Evolutionary conservation across 2,797 vertebrate genomes (phyloP).

Genomic region (Spea hammondii): DNA sequence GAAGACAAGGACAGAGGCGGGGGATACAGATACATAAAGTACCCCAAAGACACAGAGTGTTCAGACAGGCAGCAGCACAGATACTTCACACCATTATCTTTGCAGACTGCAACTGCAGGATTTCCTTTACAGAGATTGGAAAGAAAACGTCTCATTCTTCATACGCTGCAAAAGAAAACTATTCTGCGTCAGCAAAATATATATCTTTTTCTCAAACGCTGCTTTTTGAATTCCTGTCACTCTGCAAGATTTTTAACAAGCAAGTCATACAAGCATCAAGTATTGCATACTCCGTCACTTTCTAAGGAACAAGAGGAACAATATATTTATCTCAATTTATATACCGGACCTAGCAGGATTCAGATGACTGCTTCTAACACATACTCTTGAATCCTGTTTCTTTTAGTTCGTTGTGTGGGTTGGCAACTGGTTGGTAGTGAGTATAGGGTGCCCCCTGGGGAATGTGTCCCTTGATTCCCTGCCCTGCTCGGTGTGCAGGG

Average conservation of each 20-base stretch:
- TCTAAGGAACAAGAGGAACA: conserved; percentile 8
- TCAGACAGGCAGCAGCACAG: conserved; percentile 18
- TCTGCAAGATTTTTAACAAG: conserved; percentile 3
- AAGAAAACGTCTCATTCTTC: conserved; percentile 9
- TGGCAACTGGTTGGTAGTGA: conserved; percentile 35
- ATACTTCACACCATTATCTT: conserved; percentile 13
- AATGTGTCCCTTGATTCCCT: conserved; percentile 42
- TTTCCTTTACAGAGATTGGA: background rate
- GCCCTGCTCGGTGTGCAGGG: conserved; percentile 52
- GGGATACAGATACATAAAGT: conserved; percentile 51
- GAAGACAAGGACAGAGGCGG: conserved; percentile 52
- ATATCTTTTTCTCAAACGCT: background rate
- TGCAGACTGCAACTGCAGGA: conserved; percentile 21
- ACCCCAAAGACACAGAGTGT: conserved; percentile 42
- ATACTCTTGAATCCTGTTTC: conserved; percentile 5
- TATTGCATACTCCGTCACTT: conserved; percentile 36
- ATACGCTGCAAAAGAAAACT: conserved; percentile 2
- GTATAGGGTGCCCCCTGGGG: conserved; percentile 26
- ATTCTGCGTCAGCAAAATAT: conserved; percentile 17
- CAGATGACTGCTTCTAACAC: background rate
- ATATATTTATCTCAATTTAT: background rate
- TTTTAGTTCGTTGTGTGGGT: conserved; percentile 40
- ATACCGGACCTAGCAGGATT: conserved; percentile 1
- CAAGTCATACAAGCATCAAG: conserved; percentile 32
- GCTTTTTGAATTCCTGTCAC: conserved; percentile 6